Evolutionary conservation across 2,797 vertebrate genomes (phyloP).

Genomic region (Sylvia borin): DNA sequence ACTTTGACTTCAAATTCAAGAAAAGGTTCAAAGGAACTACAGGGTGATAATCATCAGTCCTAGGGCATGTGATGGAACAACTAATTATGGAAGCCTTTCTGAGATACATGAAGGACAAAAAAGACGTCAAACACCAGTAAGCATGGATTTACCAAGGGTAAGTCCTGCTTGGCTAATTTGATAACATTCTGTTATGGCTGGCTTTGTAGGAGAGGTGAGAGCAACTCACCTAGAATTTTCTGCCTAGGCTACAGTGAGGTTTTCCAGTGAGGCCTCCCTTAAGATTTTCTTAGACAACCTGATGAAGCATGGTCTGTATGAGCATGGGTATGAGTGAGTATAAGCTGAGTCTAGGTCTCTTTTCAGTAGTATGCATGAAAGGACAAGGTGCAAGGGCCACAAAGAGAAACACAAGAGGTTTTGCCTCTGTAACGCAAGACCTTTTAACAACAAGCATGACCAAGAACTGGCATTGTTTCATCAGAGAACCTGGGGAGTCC

Average conservation of each 20-base stretch:
- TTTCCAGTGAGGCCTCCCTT: neutral
- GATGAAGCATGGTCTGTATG: neutral
- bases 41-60: neutral
- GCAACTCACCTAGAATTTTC: neutral
- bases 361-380: neutral
- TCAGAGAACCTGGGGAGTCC: neutral
- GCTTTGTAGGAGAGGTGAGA: neutral
- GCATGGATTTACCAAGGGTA: neutral
- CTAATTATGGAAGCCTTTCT: neutral
- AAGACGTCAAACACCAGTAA: neutral
- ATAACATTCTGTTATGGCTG: neutral
- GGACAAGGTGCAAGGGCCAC: neutral
- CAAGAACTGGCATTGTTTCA: neutral
- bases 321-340: neutral
- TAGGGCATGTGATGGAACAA: neutral
- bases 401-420: neutral
- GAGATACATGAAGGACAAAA: neutral
- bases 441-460: neutral
- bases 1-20: neutral
- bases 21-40: neutral
- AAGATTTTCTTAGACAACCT: neutral
- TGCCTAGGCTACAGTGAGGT: neutral
- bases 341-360: neutral
- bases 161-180: neutral
- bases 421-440: neutral